Conservation (phyloP, 2,888 invertebrate species). For the Pseudococcus longispinus region DNA sequence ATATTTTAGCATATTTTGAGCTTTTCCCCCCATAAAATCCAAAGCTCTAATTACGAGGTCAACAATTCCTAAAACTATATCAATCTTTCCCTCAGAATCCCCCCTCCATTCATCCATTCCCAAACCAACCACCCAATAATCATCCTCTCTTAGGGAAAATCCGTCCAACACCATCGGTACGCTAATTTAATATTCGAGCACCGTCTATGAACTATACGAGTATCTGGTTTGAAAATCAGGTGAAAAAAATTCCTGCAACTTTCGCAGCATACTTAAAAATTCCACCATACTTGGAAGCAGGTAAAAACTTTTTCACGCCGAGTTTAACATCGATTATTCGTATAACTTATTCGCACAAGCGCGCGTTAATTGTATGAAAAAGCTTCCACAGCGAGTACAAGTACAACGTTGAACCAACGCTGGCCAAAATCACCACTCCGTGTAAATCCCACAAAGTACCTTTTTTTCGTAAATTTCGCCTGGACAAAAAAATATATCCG, state of each 20-base stretch:
- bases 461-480: background rate
- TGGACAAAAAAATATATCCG: background rate
- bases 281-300: background rate
- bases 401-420: background rate
- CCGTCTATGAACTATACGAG: too few species aligned
- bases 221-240: background rate
- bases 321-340: conserved; percentile 11
- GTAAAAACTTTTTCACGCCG: background rate
- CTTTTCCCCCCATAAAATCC: too few species aligned
- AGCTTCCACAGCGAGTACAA: background rate
- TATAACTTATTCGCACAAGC: background rate
- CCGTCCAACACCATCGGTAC: too few species aligned
- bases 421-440: background rate
- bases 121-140: too few species aligned
- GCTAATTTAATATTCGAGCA: too few species aligned
- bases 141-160: too few species aligned
- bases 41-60: too few species aligned
- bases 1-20: too few species aligned
- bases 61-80: too few species aligned
- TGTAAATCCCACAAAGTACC: background rate
- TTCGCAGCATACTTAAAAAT: background rate
- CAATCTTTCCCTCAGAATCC: too few species aligned
- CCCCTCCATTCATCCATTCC: too few species aligned
- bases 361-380: background rate
- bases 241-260: background rate